A percentile compares a stretch with the other conserved stretches of the same genome.
Conservation (phyloP, 2,888 invertebrate species). For the Synergus japonicus region DNA sequence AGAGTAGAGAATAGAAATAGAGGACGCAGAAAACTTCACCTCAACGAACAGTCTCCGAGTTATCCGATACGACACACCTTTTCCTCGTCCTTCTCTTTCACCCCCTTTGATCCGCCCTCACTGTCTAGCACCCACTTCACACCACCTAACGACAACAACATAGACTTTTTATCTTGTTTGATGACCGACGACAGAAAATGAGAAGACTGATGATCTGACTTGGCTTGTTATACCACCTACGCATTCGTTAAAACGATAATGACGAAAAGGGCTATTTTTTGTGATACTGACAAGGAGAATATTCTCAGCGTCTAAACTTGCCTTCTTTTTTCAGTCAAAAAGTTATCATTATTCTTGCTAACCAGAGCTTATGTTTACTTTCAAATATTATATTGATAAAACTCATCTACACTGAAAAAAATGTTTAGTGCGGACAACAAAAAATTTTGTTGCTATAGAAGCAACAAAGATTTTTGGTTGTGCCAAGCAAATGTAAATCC, state of each 20-base stretch:
- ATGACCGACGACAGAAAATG: constrained; percentile 13
- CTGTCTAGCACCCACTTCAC: constrained; percentile 26
- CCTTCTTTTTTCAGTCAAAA: too few relatives aligned
- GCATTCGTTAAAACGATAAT: constrained; percentile 13
- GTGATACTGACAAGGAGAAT: too few relatives aligned
- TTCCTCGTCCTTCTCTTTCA: constrained; percentile 29
- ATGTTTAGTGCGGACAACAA: too few relatives aligned
- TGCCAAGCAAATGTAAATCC: too few relatives aligned
- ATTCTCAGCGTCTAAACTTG: too few relatives aligned
- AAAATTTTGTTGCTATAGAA: too few relatives aligned
- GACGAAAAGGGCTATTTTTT: background rate
- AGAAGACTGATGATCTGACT: constrained; percentile 22
- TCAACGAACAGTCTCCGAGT: constrained; percentile 32
- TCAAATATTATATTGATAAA: too few relatives aligned
- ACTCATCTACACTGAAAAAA: too few relatives aligned
- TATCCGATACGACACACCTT: constrained; percentile 39
- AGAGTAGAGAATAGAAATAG: constrained; percentile 5
- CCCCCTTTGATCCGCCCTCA: background rate
- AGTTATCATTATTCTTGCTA: too few relatives aligned
- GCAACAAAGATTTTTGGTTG: too few relatives aligned
- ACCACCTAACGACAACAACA: background rate
- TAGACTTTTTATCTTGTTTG: constrained; percentile 21
- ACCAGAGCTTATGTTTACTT: too few relatives aligned
- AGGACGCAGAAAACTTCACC: constrained; percentile 24
- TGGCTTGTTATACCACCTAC: constrained; percentile 16